Evolutionary conservation across 1,140 invertebrate species (phyloP).

Genomic region (Anadara kagoshimensis): DNA sequence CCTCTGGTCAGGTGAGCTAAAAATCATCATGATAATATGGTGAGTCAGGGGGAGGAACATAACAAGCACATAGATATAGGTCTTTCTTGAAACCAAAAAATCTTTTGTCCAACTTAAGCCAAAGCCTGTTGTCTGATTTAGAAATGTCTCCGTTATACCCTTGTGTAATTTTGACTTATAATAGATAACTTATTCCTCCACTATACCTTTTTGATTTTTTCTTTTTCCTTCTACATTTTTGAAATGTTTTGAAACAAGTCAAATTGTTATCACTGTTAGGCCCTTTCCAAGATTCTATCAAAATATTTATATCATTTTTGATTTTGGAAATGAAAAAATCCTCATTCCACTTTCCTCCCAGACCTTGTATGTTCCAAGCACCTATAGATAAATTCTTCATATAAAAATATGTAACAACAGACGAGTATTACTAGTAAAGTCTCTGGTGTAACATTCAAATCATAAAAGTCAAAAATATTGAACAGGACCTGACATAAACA

Average conservation of each 20-base stretch:
- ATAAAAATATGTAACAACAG: too few relatives aligned
- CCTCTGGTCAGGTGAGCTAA: too few relatives aligned
- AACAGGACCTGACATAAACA: too few relatives aligned
- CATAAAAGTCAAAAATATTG: too few relatives aligned
- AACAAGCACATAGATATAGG: slow-evolving; percentile 1
- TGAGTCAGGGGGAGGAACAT: not conserved
- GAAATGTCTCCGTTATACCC: not conserved
- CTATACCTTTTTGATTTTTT: slow-evolving; percentile 5
- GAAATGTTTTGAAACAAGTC: not conserved
- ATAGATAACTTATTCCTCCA: slow-evolving; percentile 1
- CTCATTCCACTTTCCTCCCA: not conserved
- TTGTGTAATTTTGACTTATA: not conserved
- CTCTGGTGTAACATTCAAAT: too few relatives aligned
- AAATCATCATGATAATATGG: slow-evolving; percentile 2
- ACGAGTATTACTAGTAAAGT: too few relatives aligned
- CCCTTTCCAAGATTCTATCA: slow-evolving; percentile 11
- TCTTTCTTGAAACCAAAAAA: slow-evolving; percentile 1
- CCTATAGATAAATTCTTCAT: not conserved
- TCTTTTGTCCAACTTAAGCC: not conserved
- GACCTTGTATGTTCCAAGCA: slow-evolving; percentile 1
- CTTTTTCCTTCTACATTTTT: not conserved
- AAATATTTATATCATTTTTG: slow-evolving; percentile 1
- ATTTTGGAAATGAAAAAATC: not conserved
- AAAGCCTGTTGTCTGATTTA: slow-evolving; percentile 3
- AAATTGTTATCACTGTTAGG: not conserved